These are phyloP conservation scores for Metacarcinus magister DNA, from an alignment of 2,888 invertebrate species.

Conservation along the genomic window DNA sequence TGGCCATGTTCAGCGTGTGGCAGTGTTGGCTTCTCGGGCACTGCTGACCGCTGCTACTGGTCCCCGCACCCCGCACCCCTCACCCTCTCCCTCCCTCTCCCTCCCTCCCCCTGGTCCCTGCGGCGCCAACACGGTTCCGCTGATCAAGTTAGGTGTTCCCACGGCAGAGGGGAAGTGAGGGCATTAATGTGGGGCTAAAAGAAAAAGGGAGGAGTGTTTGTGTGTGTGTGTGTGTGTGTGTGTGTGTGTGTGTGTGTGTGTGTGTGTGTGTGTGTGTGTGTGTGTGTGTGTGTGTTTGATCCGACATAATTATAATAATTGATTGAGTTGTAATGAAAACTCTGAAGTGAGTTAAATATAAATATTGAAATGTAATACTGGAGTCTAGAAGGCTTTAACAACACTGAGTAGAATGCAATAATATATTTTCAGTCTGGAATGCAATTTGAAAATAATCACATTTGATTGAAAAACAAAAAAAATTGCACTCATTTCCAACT, in stretches of 20 bases:
- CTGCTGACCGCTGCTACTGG: neutral
- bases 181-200: neutral
- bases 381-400: neutral
- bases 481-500: no score
- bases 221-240: neutral
- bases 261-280: slow-evolving; percentile 54
- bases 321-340: neutral
- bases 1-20: neutral
- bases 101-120: neutral
- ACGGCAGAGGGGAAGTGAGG: neutral
- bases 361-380: neutral
- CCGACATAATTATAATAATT: neutral
- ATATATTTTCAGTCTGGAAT: neutral
- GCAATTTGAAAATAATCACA: neutral
- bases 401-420: neutral
- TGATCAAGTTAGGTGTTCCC: neutral
- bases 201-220: neutral
- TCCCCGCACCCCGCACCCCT: no score
- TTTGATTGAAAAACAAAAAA: no score
- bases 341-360: neutral
- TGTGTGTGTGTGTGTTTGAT: slow-evolving; percentile 49
- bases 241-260: slow-evolving; percentile 40
- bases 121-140: neutral
- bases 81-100: no score
- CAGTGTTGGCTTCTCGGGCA: neutral